phyloP scores from a whole-genome alignment of 1,140 invertebrate genomes.

The Nymphalis io region DNA sequence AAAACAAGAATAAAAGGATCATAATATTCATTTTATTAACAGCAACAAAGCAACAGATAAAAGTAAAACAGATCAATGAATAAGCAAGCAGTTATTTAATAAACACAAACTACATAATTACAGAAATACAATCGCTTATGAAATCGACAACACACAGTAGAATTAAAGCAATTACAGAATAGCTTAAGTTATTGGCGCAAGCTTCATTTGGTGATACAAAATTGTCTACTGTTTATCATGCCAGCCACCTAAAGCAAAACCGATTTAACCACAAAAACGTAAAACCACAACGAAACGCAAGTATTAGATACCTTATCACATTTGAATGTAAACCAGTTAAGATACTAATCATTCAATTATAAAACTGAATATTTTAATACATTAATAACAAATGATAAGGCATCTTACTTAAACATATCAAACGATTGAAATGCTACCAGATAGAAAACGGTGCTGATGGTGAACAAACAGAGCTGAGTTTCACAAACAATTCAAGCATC shows the following conservation, averaged over 20 bases:
- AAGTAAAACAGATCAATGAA: not conserved
- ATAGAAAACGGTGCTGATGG: conserved; percentile 22
- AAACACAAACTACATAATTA: not conserved
- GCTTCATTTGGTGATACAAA: not conserved
- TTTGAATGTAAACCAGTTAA: not conserved
- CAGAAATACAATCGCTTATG: conserved; percentile 6
- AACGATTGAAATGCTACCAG: not conserved
- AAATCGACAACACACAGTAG: not conserved
- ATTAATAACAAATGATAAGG: conserved; percentile 8
- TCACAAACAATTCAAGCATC: conserved; percentile 4
- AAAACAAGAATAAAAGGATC: not conserved
- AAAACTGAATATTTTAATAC: not conserved
- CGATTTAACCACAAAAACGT: not conserved
- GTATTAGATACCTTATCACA: not conserved
- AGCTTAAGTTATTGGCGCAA: conserved; percentile 1
- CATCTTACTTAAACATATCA: conserved; percentile 2
- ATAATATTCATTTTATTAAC: not conserved
- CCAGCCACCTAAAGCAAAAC: not conserved
- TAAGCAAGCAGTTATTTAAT: not conserved
- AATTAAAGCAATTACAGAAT: not conserved
- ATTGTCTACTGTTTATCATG: not conserved
- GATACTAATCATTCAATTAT: no score
- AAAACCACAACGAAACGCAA: not conserved
- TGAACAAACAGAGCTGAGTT: conserved; percentile 51
- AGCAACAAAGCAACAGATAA: not conserved